Base-by-base conservation (phyloP, 2,797 vertebrate species). In the Myripristis murdjan region DNA sequence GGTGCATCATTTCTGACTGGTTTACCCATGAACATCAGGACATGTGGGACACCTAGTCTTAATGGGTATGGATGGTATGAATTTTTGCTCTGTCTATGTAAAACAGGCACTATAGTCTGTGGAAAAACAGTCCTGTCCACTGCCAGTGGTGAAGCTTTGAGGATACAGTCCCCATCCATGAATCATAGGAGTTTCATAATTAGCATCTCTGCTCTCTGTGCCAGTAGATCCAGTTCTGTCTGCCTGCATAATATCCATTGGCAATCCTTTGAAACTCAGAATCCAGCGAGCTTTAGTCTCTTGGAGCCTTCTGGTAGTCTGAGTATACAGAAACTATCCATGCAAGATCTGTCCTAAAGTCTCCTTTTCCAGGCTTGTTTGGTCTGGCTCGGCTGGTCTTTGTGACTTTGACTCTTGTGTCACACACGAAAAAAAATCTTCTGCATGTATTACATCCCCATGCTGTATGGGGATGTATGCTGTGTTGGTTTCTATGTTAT, bases 151-250 rank as follows among this genome's bases (percentile, higher is more conserved):
- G 44, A 47, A 20, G 44, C 18, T 47, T 10, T 47, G n/a, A 8
- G 18, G 44, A 47, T 8, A 51, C 23, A 18, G 66, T 31, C 46
- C 4, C 33, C 2, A 41, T 51, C 22, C 46, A 24, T 24, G 39
- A 5, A 63, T 26, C 23, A 59, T 31, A 22, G 24, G 53, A 76
- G 24, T 64, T 71, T 70, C 43, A 51, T 64, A 55, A 75, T 73
- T 44, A 47, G 44, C 22, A 47, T 47, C 44, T n/a, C 3, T 18
- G 44, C 6, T 47, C 18, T 47, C 9, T 47, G 44, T 20, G 44
- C 18, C 44, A 47, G 22, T 9, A 20, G 44, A 18, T 20, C 18
- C 44, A 47, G 24, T 55, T 60, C 20, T 69, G 37, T 58, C 24
- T 63, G 49, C n/a, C 24, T 63, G 49, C n/a, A 20, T 65, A 15